A percentile compares a stretch with the other conserved stretches of the same genome.
Evolutionary conservation across 2,888 invertebrate species (phyloP).

Genomic region (Aphidius colemani): DNA sequence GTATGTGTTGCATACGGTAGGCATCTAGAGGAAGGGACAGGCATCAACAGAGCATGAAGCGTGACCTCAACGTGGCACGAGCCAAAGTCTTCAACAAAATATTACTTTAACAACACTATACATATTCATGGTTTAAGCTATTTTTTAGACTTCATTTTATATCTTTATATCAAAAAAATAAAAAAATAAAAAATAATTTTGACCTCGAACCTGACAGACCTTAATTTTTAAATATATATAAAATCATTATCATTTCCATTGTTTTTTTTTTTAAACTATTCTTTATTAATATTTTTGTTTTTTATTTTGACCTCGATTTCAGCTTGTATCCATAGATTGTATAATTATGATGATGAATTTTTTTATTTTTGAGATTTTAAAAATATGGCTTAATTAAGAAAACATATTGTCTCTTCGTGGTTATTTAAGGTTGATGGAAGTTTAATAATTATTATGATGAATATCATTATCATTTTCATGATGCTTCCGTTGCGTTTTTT

Average conservation of each 20-base stretch:
- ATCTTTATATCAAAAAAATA: constrained; percentile 1
- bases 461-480: constrained; percentile 14
- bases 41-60: constrained; percentile 58
- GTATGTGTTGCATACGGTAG: constrained; percentile 34
- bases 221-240: not conserved
- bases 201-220: too few relatives aligned
- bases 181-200: not conserved
- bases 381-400: not conserved
- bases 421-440: not conserved
- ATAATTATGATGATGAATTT: not conserved
- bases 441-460: too few relatives aligned
- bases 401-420: constrained; percentile 19
- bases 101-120: constrained; percentile 28
- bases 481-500: constrained; percentile 18
- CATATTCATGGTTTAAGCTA: constrained; percentile 1
- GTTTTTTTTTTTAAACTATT: not conserved
- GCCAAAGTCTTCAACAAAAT: constrained; percentile 48
- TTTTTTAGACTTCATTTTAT: constrained; percentile 14
- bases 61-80: constrained; percentile 55
- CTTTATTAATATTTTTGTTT: not conserved
- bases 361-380: not conserved
- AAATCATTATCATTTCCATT: constrained; percentile 1
- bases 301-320: constrained; percentile 1
- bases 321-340: not conserved
- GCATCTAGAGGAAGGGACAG: constrained; percentile 55